Evolutionary conservation across 1,140 invertebrate species (phyloP).

Genomic region (Babylonia areolata): DNA sequence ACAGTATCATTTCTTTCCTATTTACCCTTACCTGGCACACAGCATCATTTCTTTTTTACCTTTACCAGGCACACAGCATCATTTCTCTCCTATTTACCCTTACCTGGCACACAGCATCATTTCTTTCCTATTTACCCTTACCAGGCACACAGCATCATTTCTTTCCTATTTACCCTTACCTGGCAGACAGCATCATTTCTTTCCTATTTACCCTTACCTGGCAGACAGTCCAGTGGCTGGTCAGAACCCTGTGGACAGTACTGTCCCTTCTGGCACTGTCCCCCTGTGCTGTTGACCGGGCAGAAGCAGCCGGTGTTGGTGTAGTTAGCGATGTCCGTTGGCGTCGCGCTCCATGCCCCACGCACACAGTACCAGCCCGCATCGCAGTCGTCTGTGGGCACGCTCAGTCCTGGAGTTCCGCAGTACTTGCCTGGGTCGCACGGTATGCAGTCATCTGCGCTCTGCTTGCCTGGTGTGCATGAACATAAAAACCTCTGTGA

Average conservation of each 20-base stretch:
- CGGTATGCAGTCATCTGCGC: conserved; percentile 59
- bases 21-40: conserved; percentile 65
- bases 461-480: conserved; percentile 40
- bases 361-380: conserved; percentile 71
- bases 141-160: too few species aligned
- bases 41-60: too few species aligned
- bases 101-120: too few species aligned
- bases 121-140: too few species aligned
- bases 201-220: too few species aligned
- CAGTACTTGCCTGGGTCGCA: conserved; percentile 70
- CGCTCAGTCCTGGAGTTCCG: conserved; percentile 59
- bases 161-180: too few species aligned
- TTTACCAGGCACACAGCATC: too few species aligned
- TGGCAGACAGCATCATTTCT: too few species aligned
- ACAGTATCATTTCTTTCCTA: too few species aligned
- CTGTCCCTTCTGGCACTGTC: conserved; percentile 66
- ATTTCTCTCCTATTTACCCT: too few species aligned
- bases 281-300: conserved; percentile 68
- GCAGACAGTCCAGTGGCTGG: conserved; percentile 57
- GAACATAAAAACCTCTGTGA: neutral
- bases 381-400: conserved; percentile 60
- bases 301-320: conserved; percentile 65
- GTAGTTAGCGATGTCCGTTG: conserved; percentile 64
- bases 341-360: conserved; percentile 64
- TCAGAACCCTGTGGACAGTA: conserved; percentile 69